phyloP scores from a whole-genome alignment of 2,797 vertebrate genomes.

The Microchirus variegatus region DNA sequence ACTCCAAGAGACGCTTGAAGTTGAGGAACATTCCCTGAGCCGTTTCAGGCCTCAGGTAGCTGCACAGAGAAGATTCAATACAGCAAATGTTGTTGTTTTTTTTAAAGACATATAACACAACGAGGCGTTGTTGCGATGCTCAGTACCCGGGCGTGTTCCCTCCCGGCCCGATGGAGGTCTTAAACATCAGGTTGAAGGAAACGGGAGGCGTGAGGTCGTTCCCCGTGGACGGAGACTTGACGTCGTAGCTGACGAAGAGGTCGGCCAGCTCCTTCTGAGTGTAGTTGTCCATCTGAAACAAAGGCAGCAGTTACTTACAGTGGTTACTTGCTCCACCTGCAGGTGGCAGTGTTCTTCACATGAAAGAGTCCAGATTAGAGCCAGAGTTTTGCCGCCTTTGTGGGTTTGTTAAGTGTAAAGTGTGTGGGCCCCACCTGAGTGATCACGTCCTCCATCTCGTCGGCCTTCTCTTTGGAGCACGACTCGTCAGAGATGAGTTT shows the following conservation, averaged over 20 bases:
- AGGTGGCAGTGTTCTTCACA: background rate
- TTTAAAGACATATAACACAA: too few species aligned
- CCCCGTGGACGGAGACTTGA: conserved; percentile 94
- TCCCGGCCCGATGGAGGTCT: conserved; percentile 97
- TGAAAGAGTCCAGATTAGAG: too few species aligned
- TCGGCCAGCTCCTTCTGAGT: conserved; percentile 91
- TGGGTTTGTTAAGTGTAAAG: too few species aligned
- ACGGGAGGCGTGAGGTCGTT: conserved; percentile 93
- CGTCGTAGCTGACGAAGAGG: conserved; percentile 94
- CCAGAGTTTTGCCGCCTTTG: too few species aligned
- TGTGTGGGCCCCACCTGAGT: conserved; percentile 81
- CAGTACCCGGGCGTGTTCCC: conserved; percentile 94
- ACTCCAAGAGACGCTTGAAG: conserved; percentile 97
- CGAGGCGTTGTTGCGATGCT: background rate
- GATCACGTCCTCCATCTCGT: conserved; percentile 90
- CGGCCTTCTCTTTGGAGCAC: conserved; percentile 85
- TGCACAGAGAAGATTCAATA: conserved; percentile 64
- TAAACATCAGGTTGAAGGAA: conserved; percentile 98
- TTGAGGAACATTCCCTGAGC: conserved; percentile 99
- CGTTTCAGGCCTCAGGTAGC: conserved; percentile 98
- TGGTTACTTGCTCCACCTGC: background rate
- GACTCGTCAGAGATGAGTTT: conserved; percentile 94
- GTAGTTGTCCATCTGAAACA: conserved; percentile 92
- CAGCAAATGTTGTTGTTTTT: too few species aligned
- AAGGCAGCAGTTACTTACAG: too few species aligned